Percentiles rank a stretch among this genome's conserved stretches.
These are phyloP conservation scores for Bungarus multicinctus DNA, from an alignment of 2,113 vertebrate genomes.

Conservation along the genomic window DNA sequence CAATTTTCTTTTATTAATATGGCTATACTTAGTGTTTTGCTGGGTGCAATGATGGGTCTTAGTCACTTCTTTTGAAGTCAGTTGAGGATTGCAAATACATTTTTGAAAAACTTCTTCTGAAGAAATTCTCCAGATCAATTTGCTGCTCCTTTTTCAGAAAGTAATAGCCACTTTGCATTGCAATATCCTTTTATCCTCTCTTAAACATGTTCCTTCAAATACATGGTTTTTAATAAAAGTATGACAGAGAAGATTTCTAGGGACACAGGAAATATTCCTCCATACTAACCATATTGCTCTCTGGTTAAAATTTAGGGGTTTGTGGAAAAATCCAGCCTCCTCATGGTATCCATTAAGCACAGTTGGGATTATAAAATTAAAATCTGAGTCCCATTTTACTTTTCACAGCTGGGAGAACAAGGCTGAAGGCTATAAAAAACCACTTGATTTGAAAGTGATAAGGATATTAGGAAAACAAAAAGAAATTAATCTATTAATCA, in stretches of 20 bases:
- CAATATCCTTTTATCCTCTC: background rate
- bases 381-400: background rate
- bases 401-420: background rate
- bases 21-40: background rate
- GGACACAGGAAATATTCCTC: background rate
- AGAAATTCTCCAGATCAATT: background rate
- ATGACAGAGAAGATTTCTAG: background rate
- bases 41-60: background rate
- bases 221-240: background rate
- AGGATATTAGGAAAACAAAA: background rate
- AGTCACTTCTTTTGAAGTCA: background rate
- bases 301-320: background rate
- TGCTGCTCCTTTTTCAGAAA: background rate
- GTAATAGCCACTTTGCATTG: background rate
- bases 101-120: background rate
- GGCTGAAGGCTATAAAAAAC: no score
- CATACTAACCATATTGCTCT: background rate
- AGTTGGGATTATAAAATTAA: background rate
- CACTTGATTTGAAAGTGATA: background rate
- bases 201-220: background rate
- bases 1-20: conserved; percentile 10
- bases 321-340: background rate
- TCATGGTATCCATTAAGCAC: background rate
- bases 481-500: background rate
- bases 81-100: background rate